phyloP scores from a whole-genome alignment of 2,797 vertebrate species.

The Anolis apletophallus region DNA sequence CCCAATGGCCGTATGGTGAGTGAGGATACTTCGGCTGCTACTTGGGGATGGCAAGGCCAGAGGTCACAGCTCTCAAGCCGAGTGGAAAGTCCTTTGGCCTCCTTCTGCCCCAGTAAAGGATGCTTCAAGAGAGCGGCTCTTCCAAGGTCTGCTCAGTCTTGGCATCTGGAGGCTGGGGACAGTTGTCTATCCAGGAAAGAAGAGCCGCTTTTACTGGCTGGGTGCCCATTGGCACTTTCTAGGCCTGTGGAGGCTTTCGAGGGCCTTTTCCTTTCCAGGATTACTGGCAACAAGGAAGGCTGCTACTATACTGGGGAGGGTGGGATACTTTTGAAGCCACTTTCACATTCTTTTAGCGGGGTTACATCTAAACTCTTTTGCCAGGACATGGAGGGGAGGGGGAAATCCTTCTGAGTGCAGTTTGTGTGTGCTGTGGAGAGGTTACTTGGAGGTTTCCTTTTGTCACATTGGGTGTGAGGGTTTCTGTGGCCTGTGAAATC shows the following conservation, averaged over 20 bases:
- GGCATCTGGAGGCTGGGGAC: background rate
- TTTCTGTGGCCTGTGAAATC: constrained; percentile 34
- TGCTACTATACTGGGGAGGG: background rate
- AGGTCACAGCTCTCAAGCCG: constrained; percentile 23
- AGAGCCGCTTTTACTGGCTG: background rate
- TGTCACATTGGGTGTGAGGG: background rate
- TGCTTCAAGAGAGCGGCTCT: constrained; percentile 13
- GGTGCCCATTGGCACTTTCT: background rate
- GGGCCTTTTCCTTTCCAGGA: background rate
- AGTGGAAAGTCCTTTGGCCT: background rate
- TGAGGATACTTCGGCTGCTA: constrained; percentile 46
- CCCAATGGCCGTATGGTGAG: constrained; percentile 90
- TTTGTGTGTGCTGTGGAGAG: background rate
- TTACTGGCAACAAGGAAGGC: background rate
- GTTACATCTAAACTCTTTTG: background rate
- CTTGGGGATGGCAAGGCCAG: constrained; percentile 22
- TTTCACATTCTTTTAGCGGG: background rate
- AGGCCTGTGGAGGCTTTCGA: constrained; percentile 2
- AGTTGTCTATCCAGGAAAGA: background rate
- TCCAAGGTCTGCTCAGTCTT: background rate
- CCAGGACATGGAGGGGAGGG: background rate
- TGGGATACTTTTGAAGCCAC: background rate
- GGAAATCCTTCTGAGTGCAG: background rate
- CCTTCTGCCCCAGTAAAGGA: background rate
- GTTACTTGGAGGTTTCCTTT: background rate